A percentile compares a stretch with the other conserved stretches of the same genome.
phyloP scores from a whole-genome alignment of 2,113 vertebrate genomes.

The Genyomyrus donnyi region DNA sequence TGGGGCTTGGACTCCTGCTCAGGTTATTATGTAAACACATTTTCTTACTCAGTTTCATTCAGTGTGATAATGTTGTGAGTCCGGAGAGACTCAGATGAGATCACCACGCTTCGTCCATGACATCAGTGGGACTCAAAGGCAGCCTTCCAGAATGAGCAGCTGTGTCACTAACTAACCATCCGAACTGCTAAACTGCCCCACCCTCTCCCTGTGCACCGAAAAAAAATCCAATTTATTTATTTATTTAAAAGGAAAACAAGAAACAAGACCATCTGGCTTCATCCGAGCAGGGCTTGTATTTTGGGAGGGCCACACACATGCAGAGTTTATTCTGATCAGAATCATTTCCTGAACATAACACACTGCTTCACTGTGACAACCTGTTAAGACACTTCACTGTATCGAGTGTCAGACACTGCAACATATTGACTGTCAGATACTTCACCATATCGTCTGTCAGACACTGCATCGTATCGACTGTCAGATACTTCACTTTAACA shows the following conservation, averaged over 20 bases:
- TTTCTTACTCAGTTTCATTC: conserved; percentile 44
- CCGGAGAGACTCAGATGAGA: conserved; percentile 42
- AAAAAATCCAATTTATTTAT: conserved; percentile 10
- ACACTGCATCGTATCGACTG: neutral
- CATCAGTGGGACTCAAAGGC: conserved; percentile 33
- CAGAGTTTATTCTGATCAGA: neutral
- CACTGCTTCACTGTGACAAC: neutral
- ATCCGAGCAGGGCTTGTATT: neutral
- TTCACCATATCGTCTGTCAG: neutral
- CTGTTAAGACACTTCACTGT: neutral
- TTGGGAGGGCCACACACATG: neutral
- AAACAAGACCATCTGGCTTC: conserved; percentile 7
- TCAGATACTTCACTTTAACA: neutral
- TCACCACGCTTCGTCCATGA: conserved; percentile 37
- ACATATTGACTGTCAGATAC: neutral
- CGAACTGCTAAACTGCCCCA: neutral
- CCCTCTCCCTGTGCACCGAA: neutral
- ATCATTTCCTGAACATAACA: neutral
- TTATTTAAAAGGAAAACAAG: conserved; percentile 15
- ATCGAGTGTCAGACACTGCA: neutral
- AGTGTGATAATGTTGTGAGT: conserved; percentile 29
- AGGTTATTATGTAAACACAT: conserved; percentile 46
- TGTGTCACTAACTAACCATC: conserved; percentile 27
- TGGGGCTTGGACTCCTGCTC: conserved; percentile 18
- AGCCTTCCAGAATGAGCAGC: conserved; percentile 24